Evolutionary conservation across 1,140 invertebrate genomes (phyloP).

Genomic region (Calycopis cecrops): DNA sequence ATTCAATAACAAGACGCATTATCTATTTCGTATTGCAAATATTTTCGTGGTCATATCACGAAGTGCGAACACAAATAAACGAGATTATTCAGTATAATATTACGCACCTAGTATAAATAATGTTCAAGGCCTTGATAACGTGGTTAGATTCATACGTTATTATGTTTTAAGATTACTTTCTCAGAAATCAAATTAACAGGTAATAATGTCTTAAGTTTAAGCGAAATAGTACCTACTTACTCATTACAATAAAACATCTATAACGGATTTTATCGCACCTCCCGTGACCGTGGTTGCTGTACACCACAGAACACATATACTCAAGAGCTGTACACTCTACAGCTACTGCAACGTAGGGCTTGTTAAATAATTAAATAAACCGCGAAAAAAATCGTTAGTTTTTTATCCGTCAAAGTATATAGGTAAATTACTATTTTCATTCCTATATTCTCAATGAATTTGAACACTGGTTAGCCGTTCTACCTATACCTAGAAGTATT

Average conservation of each 20-base stretch:
- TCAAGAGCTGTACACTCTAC: no score
- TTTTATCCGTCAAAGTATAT: no score
- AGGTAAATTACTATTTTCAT: no score
- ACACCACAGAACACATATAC: no score
- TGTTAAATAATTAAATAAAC: no score
- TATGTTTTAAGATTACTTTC: background rate
- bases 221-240: background rate
- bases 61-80: background rate
- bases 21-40: constrained; percentile 13
- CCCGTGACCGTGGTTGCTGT: background rate
- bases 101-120: background rate
- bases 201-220: background rate
- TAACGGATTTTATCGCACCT: no score
- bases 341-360: no score
- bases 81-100: no score
- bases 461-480: no score
- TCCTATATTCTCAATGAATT: no score
- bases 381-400: no score
- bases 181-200: background rate
- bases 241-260: background rate
- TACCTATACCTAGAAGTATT: no score
- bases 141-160: background rate
- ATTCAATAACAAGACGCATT: background rate
- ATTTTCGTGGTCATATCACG: background rate
- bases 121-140: background rate